A percentile compares a stretch with the other conserved stretches of the same genome.
phyloP scores from a whole-genome alignment of 1,140 invertebrate species.

The Leptopilina clavipes region DNA sequence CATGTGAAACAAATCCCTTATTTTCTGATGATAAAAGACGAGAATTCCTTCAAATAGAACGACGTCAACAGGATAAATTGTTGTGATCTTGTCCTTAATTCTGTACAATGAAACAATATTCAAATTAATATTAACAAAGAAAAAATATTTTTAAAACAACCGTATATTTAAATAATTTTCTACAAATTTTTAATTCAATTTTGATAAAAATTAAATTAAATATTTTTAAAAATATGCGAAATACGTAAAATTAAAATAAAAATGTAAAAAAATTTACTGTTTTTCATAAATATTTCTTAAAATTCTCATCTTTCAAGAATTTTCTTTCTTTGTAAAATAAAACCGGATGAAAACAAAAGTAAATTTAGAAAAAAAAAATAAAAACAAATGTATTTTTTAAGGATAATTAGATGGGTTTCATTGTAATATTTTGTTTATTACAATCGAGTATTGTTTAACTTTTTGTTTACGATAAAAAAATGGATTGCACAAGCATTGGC shows the following conservation, averaged over 20 bases:
- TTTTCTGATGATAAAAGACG: slow-evolving; percentile 97
- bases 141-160: not conserved
- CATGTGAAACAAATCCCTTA: slow-evolving; percentile 97
- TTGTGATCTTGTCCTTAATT: slow-evolving; percentile 82
- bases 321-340: not conserved
- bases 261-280: not conserved
- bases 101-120: slow-evolving; percentile 67
- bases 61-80: slow-evolving; percentile 98
- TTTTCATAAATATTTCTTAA: too few species aligned
- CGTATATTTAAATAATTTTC: not conserved
- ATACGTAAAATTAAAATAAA: not conserved
- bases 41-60: slow-evolving; percentile 98
- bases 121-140: not conserved
- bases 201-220: too few species aligned
- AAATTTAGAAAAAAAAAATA: not conserved
- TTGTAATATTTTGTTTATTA: not conserved
- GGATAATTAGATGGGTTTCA: not conserved
- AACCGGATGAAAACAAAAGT: not conserved
- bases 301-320: not conserved
- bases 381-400: not conserved
- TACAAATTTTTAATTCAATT: too few species aligned
- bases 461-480: not conserved
- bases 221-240: too few species aligned
- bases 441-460: not conserved
- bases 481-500: not conserved